phyloP scores from a whole-genome alignment of 2,113 vertebrate genomes.

The Tyto alba region DNA sequence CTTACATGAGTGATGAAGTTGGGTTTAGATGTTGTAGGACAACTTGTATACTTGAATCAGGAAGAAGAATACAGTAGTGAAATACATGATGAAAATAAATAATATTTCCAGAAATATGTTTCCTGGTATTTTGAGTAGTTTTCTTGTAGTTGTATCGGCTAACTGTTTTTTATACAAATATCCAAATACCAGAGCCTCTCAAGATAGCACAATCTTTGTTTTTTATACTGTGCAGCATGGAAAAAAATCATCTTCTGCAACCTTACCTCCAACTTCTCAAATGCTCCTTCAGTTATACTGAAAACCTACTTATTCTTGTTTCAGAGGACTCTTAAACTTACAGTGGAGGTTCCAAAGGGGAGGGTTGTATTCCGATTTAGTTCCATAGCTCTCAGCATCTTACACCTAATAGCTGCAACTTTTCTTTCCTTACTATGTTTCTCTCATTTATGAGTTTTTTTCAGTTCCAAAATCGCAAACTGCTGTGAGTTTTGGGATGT shows the following conservation, averaged over 20 bases:
- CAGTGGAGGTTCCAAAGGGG: neutral
- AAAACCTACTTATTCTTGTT: neutral
- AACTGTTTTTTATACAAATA: neutral
- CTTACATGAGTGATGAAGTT: neutral
- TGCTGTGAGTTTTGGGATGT: neutral
- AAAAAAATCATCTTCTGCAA: neutral
- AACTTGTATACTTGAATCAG: neutral
- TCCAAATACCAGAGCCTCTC: neutral
- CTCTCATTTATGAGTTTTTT: neutral
- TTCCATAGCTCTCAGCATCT: neutral
- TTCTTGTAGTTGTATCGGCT: neutral
- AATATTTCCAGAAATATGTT: neutral
- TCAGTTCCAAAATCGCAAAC: neutral
- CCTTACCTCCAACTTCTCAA: neutral
- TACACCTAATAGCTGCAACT: neutral
- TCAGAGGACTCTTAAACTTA: neutral
- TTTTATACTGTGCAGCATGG: neutral
- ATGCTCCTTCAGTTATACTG: neutral
- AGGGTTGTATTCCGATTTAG: neutral
- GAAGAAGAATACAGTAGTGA: neutral
- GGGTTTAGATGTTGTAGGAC: neutral
- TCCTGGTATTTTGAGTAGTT: neutral
- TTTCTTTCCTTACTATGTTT: neutral
- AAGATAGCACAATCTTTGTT: neutral
- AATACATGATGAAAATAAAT: neutral